Percentiles rank a stretch among this genome's conserved stretches.
Conservation (phyloP, 2,888 invertebrate species). For the Hemistola chrysoprasaria region DNA sequence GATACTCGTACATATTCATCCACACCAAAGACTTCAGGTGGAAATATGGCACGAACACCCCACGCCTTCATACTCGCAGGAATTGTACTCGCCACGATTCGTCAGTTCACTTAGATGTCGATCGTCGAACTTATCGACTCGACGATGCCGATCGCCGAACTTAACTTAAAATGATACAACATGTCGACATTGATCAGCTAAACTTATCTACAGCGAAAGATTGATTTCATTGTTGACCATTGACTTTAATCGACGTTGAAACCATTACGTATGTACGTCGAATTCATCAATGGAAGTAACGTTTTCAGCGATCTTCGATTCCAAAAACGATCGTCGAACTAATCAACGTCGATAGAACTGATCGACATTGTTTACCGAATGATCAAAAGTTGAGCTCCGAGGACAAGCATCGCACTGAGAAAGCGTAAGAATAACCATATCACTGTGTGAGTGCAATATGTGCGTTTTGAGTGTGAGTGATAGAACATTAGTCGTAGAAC, state of each 20-base stretch:
- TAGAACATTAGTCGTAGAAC: slow-evolving; percentile 36
- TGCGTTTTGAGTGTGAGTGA: slow-evolving; percentile 37
- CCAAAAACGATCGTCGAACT: neutral
- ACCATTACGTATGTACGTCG: too few species aligned
- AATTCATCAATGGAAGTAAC: too few species aligned
- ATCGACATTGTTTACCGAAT: slow-evolving; percentile 6
- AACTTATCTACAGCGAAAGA: too few species aligned
- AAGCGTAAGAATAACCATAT: slow-evolving; percentile 53
- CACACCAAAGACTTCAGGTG: slow-evolving; percentile 51
- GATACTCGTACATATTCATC: slow-evolving; percentile 48
- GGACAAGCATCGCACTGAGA: slow-evolving; percentile 9
- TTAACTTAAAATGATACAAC: too few species aligned
- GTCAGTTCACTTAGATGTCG: slow-evolving; percentile 43
- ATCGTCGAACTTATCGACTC: slow-evolving; percentile 3
- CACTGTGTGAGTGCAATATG: slow-evolving; percentile 41
- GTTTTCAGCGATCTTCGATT: slow-evolving; percentile 3
- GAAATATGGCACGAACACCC: slow-evolving; percentile 35
- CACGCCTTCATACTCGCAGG: slow-evolving; percentile 36
- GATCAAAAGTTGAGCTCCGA: neutral
- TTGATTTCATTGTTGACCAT: too few species aligned
- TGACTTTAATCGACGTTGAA: too few species aligned
- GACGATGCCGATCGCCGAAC: too few species aligned
- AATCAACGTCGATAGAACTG: neutral
- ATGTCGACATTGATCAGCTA: too few species aligned
- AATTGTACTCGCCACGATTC: slow-evolving; percentile 31